Evolutionary conservation across 2,888 invertebrate genomes (phyloP).

Genomic region (Anoplius nigerrimus): DNA sequence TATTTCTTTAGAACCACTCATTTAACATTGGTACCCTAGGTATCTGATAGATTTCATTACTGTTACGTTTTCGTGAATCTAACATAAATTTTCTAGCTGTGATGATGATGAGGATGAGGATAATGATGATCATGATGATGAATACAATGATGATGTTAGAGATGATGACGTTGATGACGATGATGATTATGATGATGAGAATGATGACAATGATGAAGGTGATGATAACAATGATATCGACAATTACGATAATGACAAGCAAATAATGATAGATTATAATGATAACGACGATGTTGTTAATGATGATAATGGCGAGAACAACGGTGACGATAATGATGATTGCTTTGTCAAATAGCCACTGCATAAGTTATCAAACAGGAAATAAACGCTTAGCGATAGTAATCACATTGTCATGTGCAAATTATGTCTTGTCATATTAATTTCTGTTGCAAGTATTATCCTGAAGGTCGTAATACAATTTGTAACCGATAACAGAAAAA

Average conservation of each 20-base stretch:
- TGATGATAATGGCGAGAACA: not conserved
- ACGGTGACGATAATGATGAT: slow-evolving; percentile 2
- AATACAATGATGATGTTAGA: not conserved
- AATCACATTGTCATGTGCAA: not conserved
- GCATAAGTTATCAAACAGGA: slow-evolving; percentile 40
- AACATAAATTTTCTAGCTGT: slow-evolving; percentile 63
- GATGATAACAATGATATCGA: not conserved
- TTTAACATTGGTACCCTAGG: slow-evolving; percentile 52
- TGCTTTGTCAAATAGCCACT: slow-evolving; percentile 54
- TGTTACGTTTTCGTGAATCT: slow-evolving; percentile 48
- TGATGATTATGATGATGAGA: slow-evolving; percentile 3
- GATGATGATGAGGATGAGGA: slow-evolving; percentile 54
- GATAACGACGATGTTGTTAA: not conserved
- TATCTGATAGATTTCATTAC: slow-evolving; percentile 54
- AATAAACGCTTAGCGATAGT: slow-evolving; percentile 17
- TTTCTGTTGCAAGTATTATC: not conserved
- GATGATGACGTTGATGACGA: slow-evolving; percentile 16
- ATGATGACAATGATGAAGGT: not conserved
- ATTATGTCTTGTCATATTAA: not conserved
- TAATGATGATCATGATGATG: slow-evolving; percentile 22
- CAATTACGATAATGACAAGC: not conserved
- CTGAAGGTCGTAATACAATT: not conserved
- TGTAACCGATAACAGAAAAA: not conserved
- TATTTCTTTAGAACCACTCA: slow-evolving; percentile 56
- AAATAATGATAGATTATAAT: not conserved